These are phyloP conservation scores for Pomacea canaliculata DNA, from an alignment of 2,888 invertebrate genomes.

Conservation along the genomic window DNA sequence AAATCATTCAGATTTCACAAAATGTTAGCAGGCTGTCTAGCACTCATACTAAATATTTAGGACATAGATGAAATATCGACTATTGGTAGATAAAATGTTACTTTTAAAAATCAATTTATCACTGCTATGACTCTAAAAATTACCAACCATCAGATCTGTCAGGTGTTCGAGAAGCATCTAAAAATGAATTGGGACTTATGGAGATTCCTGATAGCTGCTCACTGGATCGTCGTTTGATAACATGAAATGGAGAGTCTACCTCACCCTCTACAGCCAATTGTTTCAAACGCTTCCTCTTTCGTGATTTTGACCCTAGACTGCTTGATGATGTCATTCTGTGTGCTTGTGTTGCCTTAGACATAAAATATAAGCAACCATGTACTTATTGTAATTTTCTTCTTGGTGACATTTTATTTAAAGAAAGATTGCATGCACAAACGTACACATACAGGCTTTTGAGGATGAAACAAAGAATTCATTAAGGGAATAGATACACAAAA, in stretches of 20 bases:
- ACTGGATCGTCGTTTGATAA: conserved; percentile 86
- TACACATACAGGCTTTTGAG: too few relatives aligned
- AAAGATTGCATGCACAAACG: too few relatives aligned
- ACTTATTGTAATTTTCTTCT: too few relatives aligned
- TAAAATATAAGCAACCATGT: background rate
- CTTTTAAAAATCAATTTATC: too few relatives aligned
- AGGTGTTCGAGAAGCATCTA: conserved; percentile 82
- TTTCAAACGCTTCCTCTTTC: conserved; percentile 84
- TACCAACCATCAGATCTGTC: conserved; percentile 54
- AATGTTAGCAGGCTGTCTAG: too few relatives aligned
- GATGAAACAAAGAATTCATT: too few relatives aligned
- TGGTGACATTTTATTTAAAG: too few relatives aligned
- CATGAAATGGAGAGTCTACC: conserved; percentile 56
- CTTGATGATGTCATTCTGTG: conserved; percentile 1
- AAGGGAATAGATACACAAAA: too few relatives aligned
- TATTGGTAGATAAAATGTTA: too few relatives aligned
- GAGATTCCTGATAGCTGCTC: conserved; percentile 84
- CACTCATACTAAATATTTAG: too few relatives aligned
- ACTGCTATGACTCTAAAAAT: background rate
- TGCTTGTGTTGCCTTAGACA: background rate
- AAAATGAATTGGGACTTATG: conserved; percentile 84
- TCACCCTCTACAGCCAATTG: conserved; percentile 73
- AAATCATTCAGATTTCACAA: too few relatives aligned
- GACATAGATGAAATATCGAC: too few relatives aligned
- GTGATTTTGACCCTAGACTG: conserved; percentile 36